Evolutionary conservation across 2,797 vertebrate genomes (phyloP), one percentile per base, ranked within the genome.

Genomic region (Netta rufina): DNA sequence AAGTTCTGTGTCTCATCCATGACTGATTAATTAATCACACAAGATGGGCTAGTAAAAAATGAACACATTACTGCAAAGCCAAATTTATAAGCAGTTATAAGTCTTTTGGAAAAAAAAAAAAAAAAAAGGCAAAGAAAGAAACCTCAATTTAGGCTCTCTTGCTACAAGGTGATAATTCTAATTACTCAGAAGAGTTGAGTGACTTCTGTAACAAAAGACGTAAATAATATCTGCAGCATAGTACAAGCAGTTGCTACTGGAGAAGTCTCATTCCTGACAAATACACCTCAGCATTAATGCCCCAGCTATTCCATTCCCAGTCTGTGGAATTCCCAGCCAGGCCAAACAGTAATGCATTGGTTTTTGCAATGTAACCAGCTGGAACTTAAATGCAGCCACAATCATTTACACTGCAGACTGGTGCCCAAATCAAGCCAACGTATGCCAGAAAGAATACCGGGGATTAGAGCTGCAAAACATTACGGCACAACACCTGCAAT

Each of bases 361-460:
- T 51, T 90, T 90, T 89, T 89, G 41, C 4, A 0, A 62, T 20
- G 81, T 73, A 92, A 95, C 84, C 86, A 85, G 24, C 58, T 74
- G 74, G 81, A 95, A 95, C 84, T 93, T 53, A 93, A 97, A 87
- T 17, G 41, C 58, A 87, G 69, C 33, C 86, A 75, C 43, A 6
- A 69, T 90, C 61, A 84, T 90, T 87, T 94, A 54, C 70, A 47
- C 84, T 91, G 51, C 84, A 89, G 41, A 77, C 27, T 64, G 49
- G 45, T 58, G 70, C 43, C 73, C 74, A 90, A 74, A 71, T 56
- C 64, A 56, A 91, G 39, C 39, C 16, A 1, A 54, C 1, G 1
- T 58, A 25, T 49, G 49, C 74, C 80, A 64, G 80, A 58, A 94
- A 74, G 30, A 28, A 49, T 43, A 53, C 4, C 33, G 87, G 93